A percentile compares a stretch with the other conserved stretches of the same genome.
Conservation (phyloP, 2,113 vertebrate genomes). For the Lophochroa leadbeateri region DNA sequence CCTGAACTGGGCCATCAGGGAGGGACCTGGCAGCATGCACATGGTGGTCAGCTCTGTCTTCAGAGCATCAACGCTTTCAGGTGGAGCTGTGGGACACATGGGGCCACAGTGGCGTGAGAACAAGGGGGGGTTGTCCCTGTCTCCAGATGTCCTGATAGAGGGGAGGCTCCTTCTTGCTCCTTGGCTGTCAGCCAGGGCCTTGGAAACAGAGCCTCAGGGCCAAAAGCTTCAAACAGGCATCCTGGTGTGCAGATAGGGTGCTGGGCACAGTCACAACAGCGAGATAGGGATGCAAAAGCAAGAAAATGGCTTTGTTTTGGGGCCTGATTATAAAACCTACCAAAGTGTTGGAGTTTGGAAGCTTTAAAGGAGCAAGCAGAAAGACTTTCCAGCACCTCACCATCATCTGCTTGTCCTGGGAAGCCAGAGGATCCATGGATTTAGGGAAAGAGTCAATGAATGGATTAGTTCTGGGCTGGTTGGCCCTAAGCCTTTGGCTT, state of each 20-base stretch:
- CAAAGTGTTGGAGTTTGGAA: not conserved
- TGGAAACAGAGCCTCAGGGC: not conserved
- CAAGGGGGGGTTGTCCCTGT: fast-evolving
- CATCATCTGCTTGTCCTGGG: not conserved
- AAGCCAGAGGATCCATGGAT: not conserved
- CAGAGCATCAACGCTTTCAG: not conserved
- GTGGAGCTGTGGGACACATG: not conserved
- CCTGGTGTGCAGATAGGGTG: fast-evolving
- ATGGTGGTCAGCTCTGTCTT: fast-evolving
- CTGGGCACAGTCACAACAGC: not conserved
- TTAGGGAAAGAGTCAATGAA: not conserved
- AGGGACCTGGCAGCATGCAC: not conserved
- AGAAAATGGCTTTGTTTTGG: not conserved
- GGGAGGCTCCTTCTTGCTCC: not conserved
- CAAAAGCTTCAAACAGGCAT: not conserved
- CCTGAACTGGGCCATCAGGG: not conserved
- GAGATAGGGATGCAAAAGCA: not conserved
- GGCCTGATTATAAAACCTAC: not conserved
- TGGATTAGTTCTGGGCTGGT: not conserved
- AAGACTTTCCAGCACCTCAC: not conserved
- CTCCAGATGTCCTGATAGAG: not conserved
- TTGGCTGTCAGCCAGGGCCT: not conserved
- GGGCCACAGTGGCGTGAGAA: not conserved
- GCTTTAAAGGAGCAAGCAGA: not conserved
- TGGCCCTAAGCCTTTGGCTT: not conserved